These are phyloP conservation scores for Zosterops lateralis DNA, from an alignment of 2,113 vertebrate species.

Conservation along the genomic window DNA sequence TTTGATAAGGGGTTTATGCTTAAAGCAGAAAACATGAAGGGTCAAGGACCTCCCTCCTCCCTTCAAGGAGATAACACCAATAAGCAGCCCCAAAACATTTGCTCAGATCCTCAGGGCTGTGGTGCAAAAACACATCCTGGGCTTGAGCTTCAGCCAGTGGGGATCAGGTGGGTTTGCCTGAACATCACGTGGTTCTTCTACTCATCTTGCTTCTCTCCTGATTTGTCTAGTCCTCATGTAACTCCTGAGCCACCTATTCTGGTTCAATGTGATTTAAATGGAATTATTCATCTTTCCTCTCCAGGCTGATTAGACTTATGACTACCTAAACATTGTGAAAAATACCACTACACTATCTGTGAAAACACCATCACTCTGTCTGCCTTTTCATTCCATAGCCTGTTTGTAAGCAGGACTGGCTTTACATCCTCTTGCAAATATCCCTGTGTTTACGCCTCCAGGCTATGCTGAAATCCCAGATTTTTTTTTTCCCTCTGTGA, in stretches of 20 bases:
- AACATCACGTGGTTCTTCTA: background rate
- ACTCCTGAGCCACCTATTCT: background rate
- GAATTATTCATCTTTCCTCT: background rate
- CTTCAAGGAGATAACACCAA: background rate
- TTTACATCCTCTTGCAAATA: background rate
- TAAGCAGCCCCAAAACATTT: accelerated
- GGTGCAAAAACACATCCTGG: background rate
- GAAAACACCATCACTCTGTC: background rate
- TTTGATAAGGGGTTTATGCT: background rate
- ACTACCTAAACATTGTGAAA: background rate
- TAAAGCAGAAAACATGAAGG: background rate
- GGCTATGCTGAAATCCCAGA: background rate
- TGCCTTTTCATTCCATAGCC: background rate
- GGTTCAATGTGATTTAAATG: background rate
- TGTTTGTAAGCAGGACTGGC: background rate
- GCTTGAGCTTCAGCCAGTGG: background rate
- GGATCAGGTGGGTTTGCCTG: background rate
- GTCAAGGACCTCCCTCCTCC: background rate
- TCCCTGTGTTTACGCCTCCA: background rate
- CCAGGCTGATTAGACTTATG: background rate
- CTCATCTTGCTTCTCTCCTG: background rate
- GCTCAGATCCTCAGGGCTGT: accelerated
- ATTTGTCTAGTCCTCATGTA: background rate
- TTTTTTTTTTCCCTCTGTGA: background rate
- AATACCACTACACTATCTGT: background rate